Conservation (phyloP, 2,888 invertebrate genomes). For the Poecilobothrus nobilitatus region DNA sequence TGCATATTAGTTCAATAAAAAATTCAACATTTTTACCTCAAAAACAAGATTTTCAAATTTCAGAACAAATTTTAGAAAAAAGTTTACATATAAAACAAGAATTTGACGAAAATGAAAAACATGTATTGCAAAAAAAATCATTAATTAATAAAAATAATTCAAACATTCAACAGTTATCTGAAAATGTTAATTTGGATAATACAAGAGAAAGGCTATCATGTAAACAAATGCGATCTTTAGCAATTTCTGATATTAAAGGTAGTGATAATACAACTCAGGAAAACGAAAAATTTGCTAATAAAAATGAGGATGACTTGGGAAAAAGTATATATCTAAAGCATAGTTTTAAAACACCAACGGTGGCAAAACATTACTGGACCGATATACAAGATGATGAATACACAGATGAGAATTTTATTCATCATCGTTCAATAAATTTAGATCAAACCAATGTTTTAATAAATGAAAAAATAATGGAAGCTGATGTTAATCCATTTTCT, state of each 20-base stretch:
- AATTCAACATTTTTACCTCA: slow-evolving; percentile 36
- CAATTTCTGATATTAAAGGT: not conserved
- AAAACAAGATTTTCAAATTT: slow-evolving; percentile 11
- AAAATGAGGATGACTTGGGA: slow-evolving; percentile 23
- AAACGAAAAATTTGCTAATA: not conserved
- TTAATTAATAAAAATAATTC: no score
- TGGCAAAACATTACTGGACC: slow-evolving; percentile 31
- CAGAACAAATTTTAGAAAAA: slow-evolving; percentile 24
- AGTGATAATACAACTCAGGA: not conserved
- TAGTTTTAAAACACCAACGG: slow-evolving; percentile 33
- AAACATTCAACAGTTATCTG: no score
- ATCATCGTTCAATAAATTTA: slow-evolving; percentile 26
- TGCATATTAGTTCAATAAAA: slow-evolving; percentile 35
- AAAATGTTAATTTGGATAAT: no score
- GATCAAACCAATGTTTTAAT: slow-evolving; percentile 31
- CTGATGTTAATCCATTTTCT: slow-evolving; percentile 71
- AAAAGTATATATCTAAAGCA: slow-evolving; percentile 36
- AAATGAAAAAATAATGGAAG: slow-evolving; percentile 25
- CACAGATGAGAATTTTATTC: slow-evolving; percentile 22
- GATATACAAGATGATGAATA: slow-evolving; percentile 22
- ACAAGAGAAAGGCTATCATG: not conserved
- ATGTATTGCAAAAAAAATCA: no score
- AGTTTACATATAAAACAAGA: slow-evolving; percentile 27
- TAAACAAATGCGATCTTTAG: slow-evolving; percentile 13
- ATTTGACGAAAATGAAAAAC: slow-evolving; percentile 8